phyloP scores from a whole-genome alignment of 2,113 vertebrate genomes.

The Bothrops jararaca region DNA sequence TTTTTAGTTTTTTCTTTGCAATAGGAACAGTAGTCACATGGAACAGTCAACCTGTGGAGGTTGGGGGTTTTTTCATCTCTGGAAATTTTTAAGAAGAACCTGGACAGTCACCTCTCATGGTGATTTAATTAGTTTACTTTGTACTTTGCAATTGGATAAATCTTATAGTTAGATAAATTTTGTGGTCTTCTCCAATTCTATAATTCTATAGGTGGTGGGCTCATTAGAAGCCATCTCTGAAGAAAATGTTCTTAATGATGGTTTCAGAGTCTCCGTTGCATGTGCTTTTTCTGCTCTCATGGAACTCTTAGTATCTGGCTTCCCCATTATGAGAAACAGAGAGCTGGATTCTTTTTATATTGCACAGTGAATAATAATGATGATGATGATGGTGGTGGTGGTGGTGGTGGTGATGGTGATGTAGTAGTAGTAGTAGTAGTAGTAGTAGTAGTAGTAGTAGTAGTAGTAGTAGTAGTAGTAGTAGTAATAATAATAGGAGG shows the following conservation, averaged over 20 bases:
- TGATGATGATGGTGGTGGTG: too few species aligned
- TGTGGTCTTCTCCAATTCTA: not conserved
- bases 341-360: not conserved
- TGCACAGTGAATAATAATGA: not conserved
- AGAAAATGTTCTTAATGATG: not conserved
- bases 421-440: too few species aligned
- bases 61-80: not conserved
- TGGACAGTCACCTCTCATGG: not conserved
- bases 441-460: too few species aligned
- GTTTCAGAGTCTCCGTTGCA: not conserved
- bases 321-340: too few species aligned
- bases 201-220: not conserved
- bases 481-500: too few species aligned
- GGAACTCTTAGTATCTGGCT: not conserved
- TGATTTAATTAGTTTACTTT: not conserved
- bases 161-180: not conserved
- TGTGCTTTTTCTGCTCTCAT: not conserved
- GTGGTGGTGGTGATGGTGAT: too few species aligned
- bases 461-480: too few species aligned
- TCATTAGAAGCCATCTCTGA: not conserved
- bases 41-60: not conserved
- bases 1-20: not conserved
- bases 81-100: not conserved
- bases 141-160: not conserved
- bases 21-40: not conserved